phyloP scores from a whole-genome alignment of 2,113 vertebrate species.

The Illadopsis cleaveri region DNA sequence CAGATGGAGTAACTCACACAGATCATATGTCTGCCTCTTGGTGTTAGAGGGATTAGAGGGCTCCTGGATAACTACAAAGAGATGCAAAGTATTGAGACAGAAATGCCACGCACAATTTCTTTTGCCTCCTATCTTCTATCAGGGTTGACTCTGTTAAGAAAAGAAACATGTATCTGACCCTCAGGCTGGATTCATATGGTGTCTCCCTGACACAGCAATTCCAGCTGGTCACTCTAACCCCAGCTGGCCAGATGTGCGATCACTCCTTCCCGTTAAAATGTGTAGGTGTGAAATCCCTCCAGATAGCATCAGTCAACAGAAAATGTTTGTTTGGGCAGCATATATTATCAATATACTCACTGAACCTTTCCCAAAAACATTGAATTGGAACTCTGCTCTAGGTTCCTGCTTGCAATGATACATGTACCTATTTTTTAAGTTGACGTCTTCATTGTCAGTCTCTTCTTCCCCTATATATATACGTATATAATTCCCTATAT shows the following conservation, averaged over 20 bases:
- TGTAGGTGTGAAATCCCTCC: not conserved
- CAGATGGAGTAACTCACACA: not conserved
- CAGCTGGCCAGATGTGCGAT: not conserved
- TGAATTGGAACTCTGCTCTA: not conserved
- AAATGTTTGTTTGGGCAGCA: not conserved
- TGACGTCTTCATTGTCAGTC: not conserved
- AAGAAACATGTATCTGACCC: not conserved
- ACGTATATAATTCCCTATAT: not conserved
- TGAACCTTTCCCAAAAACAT: not conserved
- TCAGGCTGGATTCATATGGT: not conserved
- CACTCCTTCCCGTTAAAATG: not conserved
- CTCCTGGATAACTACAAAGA: not conserved
- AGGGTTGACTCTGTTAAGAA: not conserved
- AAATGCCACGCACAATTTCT: not conserved
- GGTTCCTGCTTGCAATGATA: not conserved
- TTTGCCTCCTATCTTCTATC: not conserved
- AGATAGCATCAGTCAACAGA: not conserved
- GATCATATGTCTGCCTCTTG: not conserved
- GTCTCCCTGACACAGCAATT: not conserved
- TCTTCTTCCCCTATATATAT: not conserved
- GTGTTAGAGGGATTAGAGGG: not conserved
- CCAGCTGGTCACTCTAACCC: not conserved
- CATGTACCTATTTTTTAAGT: not conserved
- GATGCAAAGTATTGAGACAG: not conserved
- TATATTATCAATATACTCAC: not conserved